phyloP scores from a whole-genome alignment of 2,113 vertebrate genomes.

The Amphilophus citrinellus region DNA sequence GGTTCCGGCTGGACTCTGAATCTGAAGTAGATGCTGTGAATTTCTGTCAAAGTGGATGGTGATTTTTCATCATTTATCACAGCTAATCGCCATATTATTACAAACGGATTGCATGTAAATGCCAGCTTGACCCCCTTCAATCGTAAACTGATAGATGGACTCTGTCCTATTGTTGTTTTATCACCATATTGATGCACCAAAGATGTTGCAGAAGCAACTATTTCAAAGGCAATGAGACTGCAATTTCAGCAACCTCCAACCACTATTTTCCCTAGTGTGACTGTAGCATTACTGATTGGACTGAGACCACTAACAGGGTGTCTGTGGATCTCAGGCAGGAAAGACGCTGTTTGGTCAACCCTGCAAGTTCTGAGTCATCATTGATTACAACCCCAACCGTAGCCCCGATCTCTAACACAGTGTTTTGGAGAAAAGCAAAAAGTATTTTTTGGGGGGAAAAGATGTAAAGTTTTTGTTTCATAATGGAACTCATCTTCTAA shows the following conservation, averaged over 20 bases:
- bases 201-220: neutral
- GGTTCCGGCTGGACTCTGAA: neutral
- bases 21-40: neutral
- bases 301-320: neutral
- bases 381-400: neutral
- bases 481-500: neutral
- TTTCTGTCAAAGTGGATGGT: neutral
- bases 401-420: neutral
- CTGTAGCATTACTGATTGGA: neutral
- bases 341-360: neutral
- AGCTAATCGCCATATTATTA: too few species aligned
- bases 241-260: neutral
- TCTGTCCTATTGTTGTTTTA: neutral
- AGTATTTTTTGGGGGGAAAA: neutral
- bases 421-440: too few species aligned
- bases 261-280: neutral
- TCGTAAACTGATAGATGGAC: too few species aligned
- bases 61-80: too few species aligned
- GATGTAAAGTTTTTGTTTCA: fast-evolving
- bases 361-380: neutral
- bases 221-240: neutral
- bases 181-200: neutral
- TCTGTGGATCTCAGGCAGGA: neutral
- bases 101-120: neutral
- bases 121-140: neutral